These are phyloP conservation scores for Neopipo cinnamomea DNA, from an alignment of 2,113 vertebrate genomes.

Conservation along the genomic window DNA sequence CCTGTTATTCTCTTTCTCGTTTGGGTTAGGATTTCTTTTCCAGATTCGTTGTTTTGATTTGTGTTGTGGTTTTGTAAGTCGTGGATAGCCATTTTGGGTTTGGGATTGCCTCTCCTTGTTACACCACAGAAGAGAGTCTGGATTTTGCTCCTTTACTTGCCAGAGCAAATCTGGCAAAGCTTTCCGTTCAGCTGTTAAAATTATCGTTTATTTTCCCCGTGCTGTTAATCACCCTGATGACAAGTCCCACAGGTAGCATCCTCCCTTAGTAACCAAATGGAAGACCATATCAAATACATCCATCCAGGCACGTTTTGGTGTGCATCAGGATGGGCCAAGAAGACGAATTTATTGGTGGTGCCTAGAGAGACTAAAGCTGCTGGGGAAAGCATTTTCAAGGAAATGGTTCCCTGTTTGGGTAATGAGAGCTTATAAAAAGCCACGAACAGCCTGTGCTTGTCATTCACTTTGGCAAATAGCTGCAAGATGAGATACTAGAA, in stretches of 20 bases:
- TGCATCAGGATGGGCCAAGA: background rate
- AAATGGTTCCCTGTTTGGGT: conserved; percentile 55
- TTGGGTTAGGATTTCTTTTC: conserved; percentile 7
- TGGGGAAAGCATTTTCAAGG: conserved; percentile 47
- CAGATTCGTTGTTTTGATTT: background rate
- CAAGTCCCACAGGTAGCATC: conserved; percentile 26
- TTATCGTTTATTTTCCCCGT: background rate
- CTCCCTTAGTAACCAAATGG: background rate
- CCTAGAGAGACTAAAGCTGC: background rate
- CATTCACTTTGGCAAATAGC: conserved; percentile 61
- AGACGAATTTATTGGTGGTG: conserved; percentile 7
- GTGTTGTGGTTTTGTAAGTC: background rate
- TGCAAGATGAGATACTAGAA: conserved; percentile 47
- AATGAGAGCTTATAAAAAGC: conserved; percentile 64
- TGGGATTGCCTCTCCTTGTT: background rate
- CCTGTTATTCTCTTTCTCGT: background rate
- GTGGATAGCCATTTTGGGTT: background rate
- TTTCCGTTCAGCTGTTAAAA: background rate
- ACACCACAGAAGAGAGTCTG: background rate
- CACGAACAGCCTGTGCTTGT: conserved; percentile 44
- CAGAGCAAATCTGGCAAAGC: background rate
- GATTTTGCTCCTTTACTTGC: background rate
- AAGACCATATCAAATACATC: background rate
- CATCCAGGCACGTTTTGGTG: background rate
- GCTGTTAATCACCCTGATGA: background rate